phyloP scores from a whole-genome alignment of 2,797 vertebrate species.

The Sitta carolinensis region DNA sequence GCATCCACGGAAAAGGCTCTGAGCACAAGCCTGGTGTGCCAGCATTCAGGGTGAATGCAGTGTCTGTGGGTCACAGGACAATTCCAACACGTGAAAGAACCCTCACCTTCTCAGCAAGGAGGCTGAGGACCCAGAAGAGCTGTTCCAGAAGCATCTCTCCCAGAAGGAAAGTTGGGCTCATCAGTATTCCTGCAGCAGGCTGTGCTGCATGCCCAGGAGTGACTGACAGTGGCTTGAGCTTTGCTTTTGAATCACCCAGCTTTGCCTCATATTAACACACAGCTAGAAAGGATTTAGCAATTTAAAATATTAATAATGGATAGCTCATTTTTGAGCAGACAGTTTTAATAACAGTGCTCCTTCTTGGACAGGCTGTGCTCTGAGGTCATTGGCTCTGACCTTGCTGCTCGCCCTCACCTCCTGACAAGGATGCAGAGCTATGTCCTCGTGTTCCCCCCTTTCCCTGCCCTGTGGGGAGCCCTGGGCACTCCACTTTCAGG shows the following conservation, averaged over 20 bases:
- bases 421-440: not conserved
- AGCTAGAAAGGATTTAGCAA: constrained; percentile 34
- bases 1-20: too few relatives aligned
- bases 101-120: not conserved
- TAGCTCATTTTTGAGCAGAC: not conserved
- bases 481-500: not conserved
- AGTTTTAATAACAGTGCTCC: not conserved
- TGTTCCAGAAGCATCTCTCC: not conserved
- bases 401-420: not conserved
- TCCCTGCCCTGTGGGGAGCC: not conserved
- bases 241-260: constrained; percentile 21
- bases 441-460: not conserved
- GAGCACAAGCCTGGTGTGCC: not conserved
- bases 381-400: not conserved
- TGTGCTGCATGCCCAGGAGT: not conserved
- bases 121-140: not conserved
- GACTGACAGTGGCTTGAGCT: constrained; percentile 16
- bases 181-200: constrained; percentile 2
- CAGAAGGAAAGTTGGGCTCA: not conserved
- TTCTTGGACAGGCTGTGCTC: not conserved
- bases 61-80: not conserved
- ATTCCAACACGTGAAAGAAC: not conserved
- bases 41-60: not conserved
- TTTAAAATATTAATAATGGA: constrained; percentile 54
- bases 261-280: constrained; percentile 18